A percentile compares a stretch with the other conserved stretches of the same genome.
Evolutionary conservation across 2,113 vertebrate genomes (phyloP).

Genomic region (Cyphomyrus discorhynchus): DNA sequence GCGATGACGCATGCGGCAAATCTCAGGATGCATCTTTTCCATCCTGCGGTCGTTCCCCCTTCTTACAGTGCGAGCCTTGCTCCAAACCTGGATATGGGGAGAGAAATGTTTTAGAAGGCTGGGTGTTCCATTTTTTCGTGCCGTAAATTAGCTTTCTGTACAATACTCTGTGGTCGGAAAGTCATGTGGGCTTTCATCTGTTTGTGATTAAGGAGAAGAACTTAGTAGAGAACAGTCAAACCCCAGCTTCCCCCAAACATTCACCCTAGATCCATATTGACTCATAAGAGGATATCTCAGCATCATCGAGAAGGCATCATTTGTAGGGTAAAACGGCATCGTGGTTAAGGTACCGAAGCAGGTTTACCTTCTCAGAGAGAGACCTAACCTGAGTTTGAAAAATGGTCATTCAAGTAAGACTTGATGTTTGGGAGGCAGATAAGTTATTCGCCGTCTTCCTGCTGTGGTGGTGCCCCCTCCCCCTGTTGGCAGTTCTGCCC

Average conservation of each 20-base stretch:
- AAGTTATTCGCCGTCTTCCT: background rate
- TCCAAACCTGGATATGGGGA: background rate
- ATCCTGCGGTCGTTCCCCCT: background rate
- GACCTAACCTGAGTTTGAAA: background rate
- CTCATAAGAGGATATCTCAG: background rate
- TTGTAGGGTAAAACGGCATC: background rate
- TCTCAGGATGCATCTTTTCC: conserved; percentile 3
- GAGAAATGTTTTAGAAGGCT: conserved; percentile 3
- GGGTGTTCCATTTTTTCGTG: conserved; percentile 8
- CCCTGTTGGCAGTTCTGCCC: conserved; percentile 77
- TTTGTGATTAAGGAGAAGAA: conserved; percentile 22
- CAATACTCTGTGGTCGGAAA: conserved; percentile 18
- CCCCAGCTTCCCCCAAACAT: background rate
- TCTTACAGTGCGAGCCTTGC: background rate
- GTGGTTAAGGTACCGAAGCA: background rate
- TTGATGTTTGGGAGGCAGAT: background rate
- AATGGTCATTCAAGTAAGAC: background rate
- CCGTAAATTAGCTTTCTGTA: conserved; percentile 9
- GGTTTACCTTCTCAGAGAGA: background rate
- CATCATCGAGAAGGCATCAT: background rate
- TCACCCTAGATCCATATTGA: background rate
- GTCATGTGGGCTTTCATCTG: conserved; percentile 19
- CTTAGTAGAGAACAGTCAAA: background rate
- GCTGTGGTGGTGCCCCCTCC: background rate
- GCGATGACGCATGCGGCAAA: background rate